A percentile compares a stretch with the other conserved stretches of the same genome.
phyloP scores from a whole-genome alignment of 2,113 vertebrate genomes.

The Lepisosteus osseus region DNA sequence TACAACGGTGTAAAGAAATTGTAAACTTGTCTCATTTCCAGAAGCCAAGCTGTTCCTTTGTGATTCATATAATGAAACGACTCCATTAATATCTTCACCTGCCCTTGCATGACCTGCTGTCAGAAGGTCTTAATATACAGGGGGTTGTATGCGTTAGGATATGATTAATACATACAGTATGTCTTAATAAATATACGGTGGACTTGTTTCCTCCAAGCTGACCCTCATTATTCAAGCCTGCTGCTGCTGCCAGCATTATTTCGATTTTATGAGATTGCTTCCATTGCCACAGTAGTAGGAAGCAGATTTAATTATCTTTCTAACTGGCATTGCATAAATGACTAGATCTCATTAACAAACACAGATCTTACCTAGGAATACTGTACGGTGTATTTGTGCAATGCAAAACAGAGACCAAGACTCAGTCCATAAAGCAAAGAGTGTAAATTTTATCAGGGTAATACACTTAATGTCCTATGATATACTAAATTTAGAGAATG shows the following conservation, averaged over 20 bases:
- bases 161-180: not conserved
- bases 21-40: not conserved
- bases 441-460: too few species aligned
- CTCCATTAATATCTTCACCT: not conserved
- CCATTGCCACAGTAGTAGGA: not conserved
- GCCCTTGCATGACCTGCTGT: not conserved
- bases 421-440: not conserved
- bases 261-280: not conserved
- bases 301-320: constrained; percentile 4
- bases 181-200: constrained; percentile 13
- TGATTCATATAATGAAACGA: not conserved
- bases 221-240: constrained; percentile 4
- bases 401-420: not conserved
- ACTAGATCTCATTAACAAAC: not conserved
- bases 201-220: not conserved
- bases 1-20: too few species aligned
- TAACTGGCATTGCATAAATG: not conserved
- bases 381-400: too few species aligned
- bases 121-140: not conserved
- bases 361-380: not conserved
- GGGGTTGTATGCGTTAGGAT: not conserved
- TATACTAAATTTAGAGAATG: too few species aligned
- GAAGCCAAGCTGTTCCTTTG: not conserved
- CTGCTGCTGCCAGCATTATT: not conserved
- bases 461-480: too few species aligned